Percentiles rank a stretch among this genome's conserved stretches.
Conservation (phyloP, 2,797 vertebrate genomes). For the Philypnodon macrostomus region DNA sequence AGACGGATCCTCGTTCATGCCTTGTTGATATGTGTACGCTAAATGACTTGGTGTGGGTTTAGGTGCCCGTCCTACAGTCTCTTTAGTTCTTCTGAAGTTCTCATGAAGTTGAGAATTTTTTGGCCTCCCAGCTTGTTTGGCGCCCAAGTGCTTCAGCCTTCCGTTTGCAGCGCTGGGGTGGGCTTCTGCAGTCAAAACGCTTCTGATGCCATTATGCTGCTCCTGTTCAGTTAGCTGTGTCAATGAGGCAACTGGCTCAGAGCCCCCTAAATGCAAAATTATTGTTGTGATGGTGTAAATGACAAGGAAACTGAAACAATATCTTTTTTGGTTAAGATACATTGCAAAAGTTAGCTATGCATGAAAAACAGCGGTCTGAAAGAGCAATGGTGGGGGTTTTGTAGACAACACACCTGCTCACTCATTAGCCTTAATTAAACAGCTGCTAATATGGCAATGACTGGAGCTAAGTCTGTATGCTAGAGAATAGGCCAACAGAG, state of each 20-base stretch:
- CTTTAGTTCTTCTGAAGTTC: accelerated
- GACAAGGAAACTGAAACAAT: slow-evolving; percentile 26
- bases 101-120: not conserved
- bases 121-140: not conserved
- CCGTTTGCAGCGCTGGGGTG: not conserved
- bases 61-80: not conserved
- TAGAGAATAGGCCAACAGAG: no score
- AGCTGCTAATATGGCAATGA: not conserved
- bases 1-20: accelerated
- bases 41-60: not conserved
- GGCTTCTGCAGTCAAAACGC: not conserved
- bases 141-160: not conserved
- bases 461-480: no score
- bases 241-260: not conserved
- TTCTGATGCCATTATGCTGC: not conserved
- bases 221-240: not conserved
- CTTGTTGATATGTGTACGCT: not conserved
- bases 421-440: slow-evolving; percentile 44
- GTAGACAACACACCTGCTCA: slow-evolving; percentile 41
- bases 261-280: not conserved
- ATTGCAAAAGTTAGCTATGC: slow-evolving; percentile 29
- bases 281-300: slow-evolving; percentile 29
- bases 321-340: slow-evolving; percentile 40
- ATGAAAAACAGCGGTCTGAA: slow-evolving; percentile 19
- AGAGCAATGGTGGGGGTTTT: not conserved